Evolutionary conservation across 2,113 vertebrate genomes (phyloP).

Genomic region (Peucedramus taeniatus): DNA sequence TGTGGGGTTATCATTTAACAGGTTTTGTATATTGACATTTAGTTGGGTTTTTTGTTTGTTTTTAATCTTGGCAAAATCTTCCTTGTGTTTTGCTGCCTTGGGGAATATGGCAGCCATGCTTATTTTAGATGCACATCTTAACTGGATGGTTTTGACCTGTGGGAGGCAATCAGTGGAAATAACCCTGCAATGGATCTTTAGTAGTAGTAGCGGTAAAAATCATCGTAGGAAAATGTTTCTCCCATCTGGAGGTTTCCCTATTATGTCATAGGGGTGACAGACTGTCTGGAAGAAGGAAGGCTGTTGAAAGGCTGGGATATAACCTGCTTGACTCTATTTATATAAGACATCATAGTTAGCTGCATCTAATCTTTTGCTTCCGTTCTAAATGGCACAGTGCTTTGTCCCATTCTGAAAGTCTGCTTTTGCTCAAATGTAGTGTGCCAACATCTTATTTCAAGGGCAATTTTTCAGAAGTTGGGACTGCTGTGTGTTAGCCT

Average conservation of each 20-base stretch:
- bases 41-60: not conserved
- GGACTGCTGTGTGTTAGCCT: not conserved
- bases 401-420: not conserved
- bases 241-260: constrained; percentile 3
- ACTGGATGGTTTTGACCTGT: not conserved
- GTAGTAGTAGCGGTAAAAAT: not conserved
- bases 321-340: not conserved
- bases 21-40: not conserved
- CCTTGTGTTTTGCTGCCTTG: not conserved
- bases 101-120: not conserved
- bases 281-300: constrained; percentile 18
- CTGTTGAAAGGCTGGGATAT: not conserved
- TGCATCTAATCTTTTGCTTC: not conserved
- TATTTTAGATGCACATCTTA: not conserved
- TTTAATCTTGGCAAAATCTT: not conserved
- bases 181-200: not conserved
- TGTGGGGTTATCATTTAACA: not conserved
- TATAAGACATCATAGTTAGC: not conserved
- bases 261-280: not conserved
- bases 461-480: not conserved
- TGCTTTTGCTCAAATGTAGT: not conserved
- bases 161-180: not conserved
- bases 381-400: not conserved
- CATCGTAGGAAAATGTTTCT: constrained; percentile 4
- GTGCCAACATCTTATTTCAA: not conserved